Conservation (phyloP, 2,113 vertebrate genomes). For the Catharus minimus region DNA sequence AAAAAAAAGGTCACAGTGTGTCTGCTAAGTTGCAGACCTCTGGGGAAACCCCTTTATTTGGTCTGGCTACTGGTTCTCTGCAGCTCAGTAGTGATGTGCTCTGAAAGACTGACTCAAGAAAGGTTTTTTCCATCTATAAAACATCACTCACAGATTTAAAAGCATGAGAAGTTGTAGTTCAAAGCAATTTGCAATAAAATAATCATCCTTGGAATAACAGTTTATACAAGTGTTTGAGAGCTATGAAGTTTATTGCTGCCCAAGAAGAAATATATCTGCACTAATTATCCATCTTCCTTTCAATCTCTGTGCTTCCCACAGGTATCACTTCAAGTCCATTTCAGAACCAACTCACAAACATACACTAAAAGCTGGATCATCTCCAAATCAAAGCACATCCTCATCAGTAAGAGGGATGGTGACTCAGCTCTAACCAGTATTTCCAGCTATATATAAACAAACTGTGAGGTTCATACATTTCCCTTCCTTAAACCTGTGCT, state of each 20-base stretch:
- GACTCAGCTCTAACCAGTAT: neutral
- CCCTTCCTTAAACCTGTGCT: neutral
- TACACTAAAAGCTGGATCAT: fast-evolving
- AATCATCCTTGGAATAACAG: neutral
- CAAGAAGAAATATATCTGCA: neutral
- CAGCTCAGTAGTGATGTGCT: neutral
- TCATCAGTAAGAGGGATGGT: neutral
- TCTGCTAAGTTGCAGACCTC: neutral
- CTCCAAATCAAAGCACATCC: neutral
- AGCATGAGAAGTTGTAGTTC: neutral
- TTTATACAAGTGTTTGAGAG: neutral
- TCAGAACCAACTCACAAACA: neutral
- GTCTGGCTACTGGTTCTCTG: neutral
- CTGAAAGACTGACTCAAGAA: neutral
- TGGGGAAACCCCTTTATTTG: neutral
- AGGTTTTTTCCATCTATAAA: neutral
- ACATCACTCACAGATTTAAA: fast-evolving
- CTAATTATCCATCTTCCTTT: neutral
- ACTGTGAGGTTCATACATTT: neutral
- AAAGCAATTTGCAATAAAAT: neutral
- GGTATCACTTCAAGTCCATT: neutral
- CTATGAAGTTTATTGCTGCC: neutral
- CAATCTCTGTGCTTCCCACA: neutral
- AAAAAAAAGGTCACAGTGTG: neutral
- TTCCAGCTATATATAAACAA: neutral